Base-by-base conservation (phyloP, 2,113 vertebrate species). In the Semicossyphus pulcher region DNA sequence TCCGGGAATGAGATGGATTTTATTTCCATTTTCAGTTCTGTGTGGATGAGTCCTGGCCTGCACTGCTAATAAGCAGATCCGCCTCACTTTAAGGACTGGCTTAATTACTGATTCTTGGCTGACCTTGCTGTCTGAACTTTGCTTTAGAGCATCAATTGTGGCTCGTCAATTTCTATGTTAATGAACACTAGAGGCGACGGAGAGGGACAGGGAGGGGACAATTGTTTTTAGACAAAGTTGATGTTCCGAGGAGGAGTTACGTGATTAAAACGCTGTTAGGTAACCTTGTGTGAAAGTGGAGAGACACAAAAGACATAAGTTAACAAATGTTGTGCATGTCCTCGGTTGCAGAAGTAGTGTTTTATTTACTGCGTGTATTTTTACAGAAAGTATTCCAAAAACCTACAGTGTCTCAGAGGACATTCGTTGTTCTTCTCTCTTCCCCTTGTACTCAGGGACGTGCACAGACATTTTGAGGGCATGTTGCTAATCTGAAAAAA, bases 81-180 rank as follows among this genome's bases (percentile, higher is more conserved):
- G 71, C 71, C 72, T 71, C 80, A 87, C 81, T 89, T 91, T 76
- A 78, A 89, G 80, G 63, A 86, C 84, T 64, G 80, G 64, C 80
- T 92, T 92, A 92, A 93, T 92, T 89, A 91, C 89, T 60, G 86
- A 83, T 85, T 89, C 81, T 88, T 90, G 91, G 89, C 89, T 86
- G 90, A 92, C 92, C 89, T 93, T 93, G 89, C 86, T 80, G 79
- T 81, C 76, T 87, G 88, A 89, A 90, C 88, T 87, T 90, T 85
- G 89, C 89, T 92, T 88, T 82, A 80, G 86, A 88, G 85, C 89
- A 83, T 89, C 86, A 89, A 88, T 89, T 88, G 82, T 78, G 54
- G 75, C 85, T 92, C 78, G 58, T 89, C 91, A 91, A 93, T 93
- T 90, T 93, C 86, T 89, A 91, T 92, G 90, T 85, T 89, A 93